Conservation (phyloP, 30 jellyfish, hydroid and myxozoan genomes). For the Catostylus mosaicus region DNA sequence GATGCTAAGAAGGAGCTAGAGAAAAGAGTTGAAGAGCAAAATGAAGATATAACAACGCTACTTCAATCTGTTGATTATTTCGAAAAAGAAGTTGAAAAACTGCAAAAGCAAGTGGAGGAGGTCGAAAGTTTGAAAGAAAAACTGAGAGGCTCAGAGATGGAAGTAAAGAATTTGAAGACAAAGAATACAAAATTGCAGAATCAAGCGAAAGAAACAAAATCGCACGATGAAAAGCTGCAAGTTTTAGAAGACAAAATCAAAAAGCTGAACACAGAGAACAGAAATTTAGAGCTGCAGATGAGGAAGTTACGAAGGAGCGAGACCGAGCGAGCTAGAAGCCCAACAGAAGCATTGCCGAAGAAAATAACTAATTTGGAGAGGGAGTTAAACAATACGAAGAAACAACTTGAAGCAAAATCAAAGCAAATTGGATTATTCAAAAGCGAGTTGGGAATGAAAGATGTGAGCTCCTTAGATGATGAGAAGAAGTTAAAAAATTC, state of each 20-base stretch:
- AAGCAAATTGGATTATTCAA: conserved; percentile 1
- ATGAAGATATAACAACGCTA: conserved; percentile 57
- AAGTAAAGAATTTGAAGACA: conserved; percentile 24
- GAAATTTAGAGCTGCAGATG: conserved; percentile 39
- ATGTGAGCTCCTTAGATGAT: background rate
- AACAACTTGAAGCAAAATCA: conserved; percentile 26
- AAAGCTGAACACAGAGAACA: conserved; percentile 50
- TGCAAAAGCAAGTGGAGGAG: conserved; percentile 56
- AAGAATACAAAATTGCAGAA: conserved; percentile 27
- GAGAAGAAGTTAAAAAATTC: conserved; percentile 12
- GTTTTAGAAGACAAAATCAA: conserved; percentile 47
- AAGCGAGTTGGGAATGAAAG: conserved; percentile 18
- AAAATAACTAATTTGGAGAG: conserved; percentile 36
- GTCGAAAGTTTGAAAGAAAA: conserved; percentile 58
- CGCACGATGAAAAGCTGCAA: conserved; percentile 44
- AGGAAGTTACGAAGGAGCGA: conserved; percentile 25
- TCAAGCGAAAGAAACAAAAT: conserved; percentile 36
- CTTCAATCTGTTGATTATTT: conserved; percentile 59
- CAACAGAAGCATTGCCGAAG: conserved; percentile 3
- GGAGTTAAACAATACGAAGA: conserved; percentile 30
- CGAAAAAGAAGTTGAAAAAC: conserved; percentile 80
- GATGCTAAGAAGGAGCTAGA: conserved; percentile 7
- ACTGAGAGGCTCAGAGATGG: conserved; percentile 53
- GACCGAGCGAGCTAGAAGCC: conserved; percentile 20
- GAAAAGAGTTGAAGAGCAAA: conserved; percentile 56